Evolutionary conservation across 1,140 invertebrate species (phyloP).

Genomic region (Panagrolaimus sp.): DNA sequence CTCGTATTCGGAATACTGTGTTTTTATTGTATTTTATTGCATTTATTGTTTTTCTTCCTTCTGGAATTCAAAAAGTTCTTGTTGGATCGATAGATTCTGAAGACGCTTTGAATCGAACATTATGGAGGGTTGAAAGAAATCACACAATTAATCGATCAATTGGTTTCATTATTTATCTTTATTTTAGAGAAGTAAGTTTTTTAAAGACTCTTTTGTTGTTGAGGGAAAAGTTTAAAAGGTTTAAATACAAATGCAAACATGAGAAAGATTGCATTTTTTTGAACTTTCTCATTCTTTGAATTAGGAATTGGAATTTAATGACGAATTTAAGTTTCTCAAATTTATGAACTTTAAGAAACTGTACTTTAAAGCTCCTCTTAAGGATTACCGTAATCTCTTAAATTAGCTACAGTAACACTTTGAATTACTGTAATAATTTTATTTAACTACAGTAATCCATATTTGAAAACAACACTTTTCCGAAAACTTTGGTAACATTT

Average conservation of each 20-base stretch:
- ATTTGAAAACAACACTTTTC: constrained; percentile 4
- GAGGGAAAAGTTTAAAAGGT: no score
- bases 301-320: neutral
- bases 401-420: neutral
- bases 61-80: constrained; percentile 35
- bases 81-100: constrained; percentile 18
- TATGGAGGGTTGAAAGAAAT: constrained; percentile 30
- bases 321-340: neutral
- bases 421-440: no score
- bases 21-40: constrained; percentile 37
- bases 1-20: constrained; percentile 34
- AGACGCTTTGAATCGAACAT: constrained; percentile 15
- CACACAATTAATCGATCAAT: constrained; percentile 22
- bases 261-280: no score
- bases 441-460: neutral
- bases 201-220: no score
- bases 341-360: neutral
- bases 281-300: neutral
- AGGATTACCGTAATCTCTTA: no score
- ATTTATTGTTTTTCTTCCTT: constrained; percentile 46
- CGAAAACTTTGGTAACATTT: no score
- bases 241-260: no score
- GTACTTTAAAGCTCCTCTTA: no score
- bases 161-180: constrained; percentile 41
- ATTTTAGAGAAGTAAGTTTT: constrained; percentile 41